Percentiles rank a stretch among this genome's conserved stretches.
Evolutionary conservation across 2,797 vertebrate genomes (phyloP).

Genomic region (Huso huso): DNA sequence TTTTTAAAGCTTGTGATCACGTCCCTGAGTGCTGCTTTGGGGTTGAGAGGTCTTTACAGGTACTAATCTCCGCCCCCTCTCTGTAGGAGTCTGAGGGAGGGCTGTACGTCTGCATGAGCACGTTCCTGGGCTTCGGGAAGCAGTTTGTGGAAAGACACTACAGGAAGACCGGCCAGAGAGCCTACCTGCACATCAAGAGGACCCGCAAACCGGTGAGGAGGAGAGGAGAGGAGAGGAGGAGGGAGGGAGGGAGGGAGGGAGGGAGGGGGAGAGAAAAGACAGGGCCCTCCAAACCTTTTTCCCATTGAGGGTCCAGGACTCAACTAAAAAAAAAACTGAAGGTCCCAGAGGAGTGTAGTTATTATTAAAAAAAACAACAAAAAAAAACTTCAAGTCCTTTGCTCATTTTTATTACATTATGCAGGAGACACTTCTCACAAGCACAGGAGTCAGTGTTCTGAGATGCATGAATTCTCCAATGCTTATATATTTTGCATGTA

Average conservation of each 20-base stretch:
- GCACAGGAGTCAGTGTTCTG: too few relatives aligned
- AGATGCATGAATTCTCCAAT: too few relatives aligned
- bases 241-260: not conserved
- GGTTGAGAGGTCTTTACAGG: not conserved
- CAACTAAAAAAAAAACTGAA: too few relatives aligned
- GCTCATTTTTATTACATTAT: too few relatives aligned
- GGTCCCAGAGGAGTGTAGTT: too few relatives aligned
- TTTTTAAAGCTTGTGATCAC: too few relatives aligned
- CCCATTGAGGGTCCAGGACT: too few relatives aligned
- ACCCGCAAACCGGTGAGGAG: slow-evolving; percentile 69
- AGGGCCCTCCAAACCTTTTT: not conserved
- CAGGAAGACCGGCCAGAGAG: slow-evolving; percentile 79
- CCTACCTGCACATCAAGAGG: slow-evolving; percentile 86
- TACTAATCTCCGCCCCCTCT: not conserved
- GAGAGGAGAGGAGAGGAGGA: not conserved
- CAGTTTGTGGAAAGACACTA: slow-evolving; percentile 86
- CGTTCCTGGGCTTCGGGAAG: slow-evolving; percentile 89
- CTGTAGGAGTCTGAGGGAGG: slow-evolving; percentile 87
- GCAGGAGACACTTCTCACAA: too few relatives aligned
- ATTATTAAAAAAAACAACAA: too few relatives aligned
- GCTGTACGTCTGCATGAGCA: slow-evolving; percentile 95
- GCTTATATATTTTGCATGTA: too few relatives aligned
- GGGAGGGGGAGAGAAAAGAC: not conserved
- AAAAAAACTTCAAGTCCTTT: too few relatives aligned
- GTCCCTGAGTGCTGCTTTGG: not conserved